Conservation (phyloP, 2,113 vertebrate genomes). For the Cyphomyrus discorhynchus region DNA sequence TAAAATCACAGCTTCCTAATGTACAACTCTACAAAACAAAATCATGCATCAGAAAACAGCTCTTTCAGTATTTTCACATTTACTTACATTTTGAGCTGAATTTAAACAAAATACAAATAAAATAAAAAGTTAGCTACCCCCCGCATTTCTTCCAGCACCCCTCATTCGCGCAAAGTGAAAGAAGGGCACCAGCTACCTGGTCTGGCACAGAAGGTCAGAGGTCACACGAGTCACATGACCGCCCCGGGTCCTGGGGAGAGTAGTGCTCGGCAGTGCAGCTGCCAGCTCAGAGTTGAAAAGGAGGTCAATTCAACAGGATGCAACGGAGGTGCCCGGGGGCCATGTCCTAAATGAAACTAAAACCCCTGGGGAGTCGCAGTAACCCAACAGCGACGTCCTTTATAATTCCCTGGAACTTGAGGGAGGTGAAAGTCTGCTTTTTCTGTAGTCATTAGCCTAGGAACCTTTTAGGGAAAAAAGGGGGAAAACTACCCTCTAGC, state of each 20-base stretch:
- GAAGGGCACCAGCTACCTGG: slow-evolving; percentile 47
- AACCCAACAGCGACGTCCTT: slow-evolving; percentile 66
- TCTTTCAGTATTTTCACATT: background rate
- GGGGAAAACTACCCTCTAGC: slow-evolving; percentile 14
- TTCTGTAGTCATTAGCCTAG: slow-evolving; percentile 44
- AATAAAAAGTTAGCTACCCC: slow-evolving; percentile 29
- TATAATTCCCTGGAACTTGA: slow-evolving; percentile 61
- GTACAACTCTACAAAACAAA: background rate
- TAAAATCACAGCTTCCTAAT: background rate
- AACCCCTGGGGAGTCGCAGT: slow-evolving; percentile 60
- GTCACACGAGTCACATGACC: slow-evolving; percentile 60
- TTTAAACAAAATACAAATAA: slow-evolving; percentile 27
- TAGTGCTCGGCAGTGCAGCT: slow-evolving; percentile 59
- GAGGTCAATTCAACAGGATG: slow-evolving; percentile 75
- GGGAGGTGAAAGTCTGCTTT: slow-evolving; percentile 53
- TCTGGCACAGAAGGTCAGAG: slow-evolving; percentile 61
- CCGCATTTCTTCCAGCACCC: slow-evolving; percentile 29
- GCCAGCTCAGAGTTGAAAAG: slow-evolving; percentile 69
- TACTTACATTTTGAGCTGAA: background rate
- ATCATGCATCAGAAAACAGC: background rate
- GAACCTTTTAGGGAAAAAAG: slow-evolving; percentile 42
- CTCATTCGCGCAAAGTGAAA: slow-evolving; percentile 40
- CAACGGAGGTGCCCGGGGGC: slow-evolving; percentile 60
- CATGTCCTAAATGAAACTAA: slow-evolving; percentile 67
- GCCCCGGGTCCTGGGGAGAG: slow-evolving; percentile 49